Evolutionary conservation across 2,797 vertebrate genomes (phyloP).

Genomic region (Brachymystax lenok): DNA sequence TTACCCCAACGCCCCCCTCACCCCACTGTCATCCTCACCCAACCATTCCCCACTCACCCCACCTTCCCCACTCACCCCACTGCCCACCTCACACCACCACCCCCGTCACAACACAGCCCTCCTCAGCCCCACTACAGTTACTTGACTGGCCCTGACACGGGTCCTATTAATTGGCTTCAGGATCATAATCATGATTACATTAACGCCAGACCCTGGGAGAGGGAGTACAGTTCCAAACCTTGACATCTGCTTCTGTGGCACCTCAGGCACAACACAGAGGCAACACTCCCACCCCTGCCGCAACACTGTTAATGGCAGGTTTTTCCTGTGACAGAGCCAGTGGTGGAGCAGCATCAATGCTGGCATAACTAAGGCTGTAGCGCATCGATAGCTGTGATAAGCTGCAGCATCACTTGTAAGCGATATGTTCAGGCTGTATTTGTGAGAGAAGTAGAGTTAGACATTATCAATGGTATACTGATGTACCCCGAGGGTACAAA

Average conservation of each 20-base stretch:
- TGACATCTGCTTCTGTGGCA: conserved; percentile 51
- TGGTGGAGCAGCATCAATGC: background rate
- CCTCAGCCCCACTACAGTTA: conserved; percentile 37
- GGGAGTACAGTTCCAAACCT: conserved; percentile 22
- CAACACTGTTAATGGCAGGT: conserved; percentile 51
- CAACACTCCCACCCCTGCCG: conserved; percentile 33
- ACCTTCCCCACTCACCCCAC: conserved; percentile 12
- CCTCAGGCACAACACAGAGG: conserved; percentile 43
- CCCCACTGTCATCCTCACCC: too few species aligned
- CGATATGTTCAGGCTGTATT: background rate
- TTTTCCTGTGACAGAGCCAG: conserved; percentile 39
- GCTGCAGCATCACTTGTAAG: background rate
- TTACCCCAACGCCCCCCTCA: background rate
- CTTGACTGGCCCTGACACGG: conserved; percentile 46
- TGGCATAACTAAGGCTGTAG: background rate
- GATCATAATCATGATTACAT: conserved; percentile 50
- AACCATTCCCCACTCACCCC: conserved; percentile 11
- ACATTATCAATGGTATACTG: background rate
- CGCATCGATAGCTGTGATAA: background rate
- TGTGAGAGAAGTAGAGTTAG: background rate
- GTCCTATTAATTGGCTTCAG: conserved; percentile 54
- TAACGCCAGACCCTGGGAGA: conserved; percentile 17
- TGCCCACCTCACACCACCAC: conserved; percentile 34
- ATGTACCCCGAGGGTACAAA: background rate
- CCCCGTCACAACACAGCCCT: conserved; percentile 23